Evolutionary conservation across 2,797 vertebrate genomes (phyloP).

Genomic region (Gallinago nigripennis): DNA sequence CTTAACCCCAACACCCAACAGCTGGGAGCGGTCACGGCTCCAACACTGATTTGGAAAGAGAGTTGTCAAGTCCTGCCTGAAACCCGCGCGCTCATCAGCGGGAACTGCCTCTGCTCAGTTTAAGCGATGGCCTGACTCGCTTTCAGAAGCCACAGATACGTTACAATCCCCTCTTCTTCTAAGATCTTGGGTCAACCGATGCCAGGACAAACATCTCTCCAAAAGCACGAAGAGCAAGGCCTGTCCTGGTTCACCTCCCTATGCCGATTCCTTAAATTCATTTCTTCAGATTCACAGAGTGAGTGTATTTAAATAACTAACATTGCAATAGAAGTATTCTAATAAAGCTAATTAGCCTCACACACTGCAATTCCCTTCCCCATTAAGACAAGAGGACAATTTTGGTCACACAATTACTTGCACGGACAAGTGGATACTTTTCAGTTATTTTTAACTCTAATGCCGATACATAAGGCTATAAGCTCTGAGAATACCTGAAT

Average conservation of each 20-base stretch:
- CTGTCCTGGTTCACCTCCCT: neutral
- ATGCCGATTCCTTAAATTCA: neutral
- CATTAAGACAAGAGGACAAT: neutral
- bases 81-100: neutral
- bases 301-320: neutral
- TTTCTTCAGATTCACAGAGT: neutral
- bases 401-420: neutral
- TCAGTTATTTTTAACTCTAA: neutral
- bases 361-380: neutral
- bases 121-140: neutral
- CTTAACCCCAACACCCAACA: neutral
- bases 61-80: neutral
- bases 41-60: neutral
- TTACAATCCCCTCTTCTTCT: neutral
- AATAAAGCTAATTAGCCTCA: neutral
- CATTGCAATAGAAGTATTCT: neutral
- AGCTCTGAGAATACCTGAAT: neutral
- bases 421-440: neutral
- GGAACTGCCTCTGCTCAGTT: neutral
- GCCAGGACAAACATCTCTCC: neutral
- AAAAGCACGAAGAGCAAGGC: neutral
- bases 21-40: neutral
- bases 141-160: neutral
- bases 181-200: neutral
- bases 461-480: neutral